Base-by-base conservation (phyloP, 2,888 invertebrate genomes). In the Kryphioiulus occultus region DNA sequence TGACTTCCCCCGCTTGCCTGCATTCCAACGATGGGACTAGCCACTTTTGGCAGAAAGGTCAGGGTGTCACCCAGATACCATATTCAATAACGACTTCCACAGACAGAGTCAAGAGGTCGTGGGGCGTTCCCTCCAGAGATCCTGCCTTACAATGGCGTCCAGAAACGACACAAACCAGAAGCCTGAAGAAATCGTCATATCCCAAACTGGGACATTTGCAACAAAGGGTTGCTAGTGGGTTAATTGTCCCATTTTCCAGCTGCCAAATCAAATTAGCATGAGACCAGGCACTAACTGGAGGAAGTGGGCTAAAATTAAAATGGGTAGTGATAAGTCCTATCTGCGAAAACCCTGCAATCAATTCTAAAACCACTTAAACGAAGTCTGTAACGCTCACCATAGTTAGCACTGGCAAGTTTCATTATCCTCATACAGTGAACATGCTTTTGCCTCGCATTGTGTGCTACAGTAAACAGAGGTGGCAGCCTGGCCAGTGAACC, bases 401-500 rank as follows among this genome's bases (percentile, higher is more conserved):
- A 7, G 35, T 53, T 53, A 53, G 53, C 53, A 53, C 2, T 53
- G n/a, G 19, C n/a, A n/a, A 15, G 53, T 53, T 53, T 5, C n/a
- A 53, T 53, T 53, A 53, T 53, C 19, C 53, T 3, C n/a, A n/a
- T 12, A 47, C n/a, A n/a, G n/a, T n/a, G 47, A 10, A 3, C 12
- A 10, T n/a, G 53, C n/a, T 1, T n/a, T 1, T n/a, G n/a, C 26
- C 7, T 2, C 1, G 68, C 68, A 68, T 26, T 68, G 68, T 68
- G 68, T 68, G 68, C 68, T 68, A 12, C 26, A 68, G 68, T 26
- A 68, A 68, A 68, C 68, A 68, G 68, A 68, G 26, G 68, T 68
- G 68, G 68, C 68, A 68, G 26, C 10, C 68, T 68, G 68, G 68
- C 68, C 68, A 68, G 68, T 68, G 68, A 68, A 68, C 68, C 68